Evolutionary conservation across 2,113 vertebrate genomes (phyloP).

Genomic region (Xyrauchen texanus): DNA sequence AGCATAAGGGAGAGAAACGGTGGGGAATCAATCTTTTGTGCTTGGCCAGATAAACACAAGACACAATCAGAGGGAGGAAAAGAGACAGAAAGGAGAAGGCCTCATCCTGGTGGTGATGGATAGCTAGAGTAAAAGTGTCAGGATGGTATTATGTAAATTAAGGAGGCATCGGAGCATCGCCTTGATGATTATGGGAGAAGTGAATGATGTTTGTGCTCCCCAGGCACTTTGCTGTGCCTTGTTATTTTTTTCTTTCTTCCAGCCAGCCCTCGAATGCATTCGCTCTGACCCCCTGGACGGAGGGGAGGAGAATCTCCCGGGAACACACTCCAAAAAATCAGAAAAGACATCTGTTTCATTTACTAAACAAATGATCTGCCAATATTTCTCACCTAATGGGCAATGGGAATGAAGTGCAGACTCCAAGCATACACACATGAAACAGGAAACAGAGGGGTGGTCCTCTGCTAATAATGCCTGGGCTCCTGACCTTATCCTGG

Average conservation of each 20-base stretch:
- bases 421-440: slow-evolving; percentile 31
- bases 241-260: slow-evolving; percentile 85
- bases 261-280: slow-evolving; percentile 87
- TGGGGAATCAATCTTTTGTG: slow-evolving; percentile 83
- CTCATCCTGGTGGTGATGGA: slow-evolving; percentile 79
- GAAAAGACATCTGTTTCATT: slow-evolving; percentile 80
- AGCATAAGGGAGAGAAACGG: slow-evolving; percentile 80
- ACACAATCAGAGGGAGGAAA: slow-evolving; percentile 67
- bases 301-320: slow-evolving; percentile 58
- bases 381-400: slow-evolving; percentile 66
- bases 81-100: slow-evolving; percentile 67
- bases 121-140: slow-evolving; percentile 85
- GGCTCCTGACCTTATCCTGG: slow-evolving; percentile 30
- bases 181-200: slow-evolving; percentile 89
- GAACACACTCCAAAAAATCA: slow-evolving; percentile 74
- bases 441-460: slow-evolving; percentile 26
- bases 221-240: slow-evolving; percentile 78
- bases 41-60: slow-evolving; percentile 80
- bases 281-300: slow-evolving; percentile 85
- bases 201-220: slow-evolving; percentile 84
- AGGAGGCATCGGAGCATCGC: slow-evolving; percentile 84
- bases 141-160: slow-evolving; percentile 92
- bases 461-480: slow-evolving; percentile 11
- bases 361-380: slow-evolving; percentile 74
- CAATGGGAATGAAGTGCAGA: slow-evolving; percentile 50